These are phyloP conservation scores for Pristionchus japonicus DNA, from an alignment of 2,888 invertebrate species.

Conservation along the genomic window DNA sequence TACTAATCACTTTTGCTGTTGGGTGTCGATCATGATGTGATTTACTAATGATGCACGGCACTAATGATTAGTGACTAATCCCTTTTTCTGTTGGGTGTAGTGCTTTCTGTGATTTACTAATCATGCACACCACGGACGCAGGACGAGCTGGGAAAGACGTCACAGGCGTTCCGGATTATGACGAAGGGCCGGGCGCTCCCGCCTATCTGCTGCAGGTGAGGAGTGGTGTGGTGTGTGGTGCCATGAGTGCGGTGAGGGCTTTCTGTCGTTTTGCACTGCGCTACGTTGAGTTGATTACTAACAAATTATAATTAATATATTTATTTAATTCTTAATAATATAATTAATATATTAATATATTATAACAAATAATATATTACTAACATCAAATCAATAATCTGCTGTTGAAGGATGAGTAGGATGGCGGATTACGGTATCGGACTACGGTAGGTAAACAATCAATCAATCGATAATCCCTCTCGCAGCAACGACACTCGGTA, in stretches of 20 bases:
- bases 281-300: too few relatives aligned
- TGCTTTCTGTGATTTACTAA: not conserved
- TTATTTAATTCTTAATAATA: too few relatives aligned
- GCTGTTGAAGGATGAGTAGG: too few relatives aligned
- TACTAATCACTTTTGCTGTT: not conserved
- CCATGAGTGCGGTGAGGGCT: not conserved
- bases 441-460: not conserved
- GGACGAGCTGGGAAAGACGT: not conserved
- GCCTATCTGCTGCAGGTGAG: constrained; percentile 7
- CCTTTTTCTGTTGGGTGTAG: not conserved
- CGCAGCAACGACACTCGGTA: constrained; percentile 23
- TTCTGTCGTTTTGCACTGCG: not conserved
- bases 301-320: too few relatives aligned
- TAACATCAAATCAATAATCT: too few relatives aligned
- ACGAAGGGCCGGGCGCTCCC: not conserved
- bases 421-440: not conserved
- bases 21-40: not conserved
- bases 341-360: too few relatives aligned
- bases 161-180: not conserved
- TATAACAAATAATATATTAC: too few relatives aligned
- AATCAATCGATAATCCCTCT: not conserved
- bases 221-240: constrained; percentile 8
- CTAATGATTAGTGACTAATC: too few relatives aligned
- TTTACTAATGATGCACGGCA: not conserved
- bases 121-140: not conserved